Evolutionary conservation across 2,888 invertebrate genomes (phyloP).

Genomic region (Rhagophthalmus giganteus): DNA sequence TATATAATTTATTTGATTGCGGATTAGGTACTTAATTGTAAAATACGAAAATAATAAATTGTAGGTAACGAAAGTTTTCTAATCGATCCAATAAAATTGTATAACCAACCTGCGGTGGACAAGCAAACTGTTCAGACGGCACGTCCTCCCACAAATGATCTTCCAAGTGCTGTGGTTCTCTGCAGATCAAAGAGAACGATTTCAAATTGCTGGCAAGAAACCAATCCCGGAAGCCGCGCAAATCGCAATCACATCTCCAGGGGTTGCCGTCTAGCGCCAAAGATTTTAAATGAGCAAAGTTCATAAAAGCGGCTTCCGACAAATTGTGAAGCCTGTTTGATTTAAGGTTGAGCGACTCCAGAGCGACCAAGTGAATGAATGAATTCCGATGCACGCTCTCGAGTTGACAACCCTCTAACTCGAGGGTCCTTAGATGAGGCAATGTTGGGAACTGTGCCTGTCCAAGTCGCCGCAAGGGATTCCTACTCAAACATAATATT

Average conservation of each 20-base stretch:
- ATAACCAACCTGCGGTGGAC: slow-evolving; percentile 72
- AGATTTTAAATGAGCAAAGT: slow-evolving; percentile 77
- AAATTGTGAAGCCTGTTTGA: slow-evolving; percentile 76
- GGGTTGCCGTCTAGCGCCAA: slow-evolving; percentile 82
- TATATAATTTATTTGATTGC: too few relatives aligned
- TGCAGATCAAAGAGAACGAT: slow-evolving; percentile 73
- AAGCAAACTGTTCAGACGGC: slow-evolving; percentile 76
- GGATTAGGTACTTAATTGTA: too few relatives aligned
- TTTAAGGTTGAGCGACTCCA: slow-evolving; percentile 78
- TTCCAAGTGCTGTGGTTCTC: slow-evolving; percentile 69
- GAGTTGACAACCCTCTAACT: slow-evolving; percentile 79
- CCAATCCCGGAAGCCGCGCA: slow-evolving; percentile 84
- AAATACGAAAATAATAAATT: too few relatives aligned
- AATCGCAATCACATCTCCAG: slow-evolving; percentile 87
- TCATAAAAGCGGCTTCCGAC: slow-evolving; percentile 68
- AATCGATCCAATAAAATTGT: too few relatives aligned
- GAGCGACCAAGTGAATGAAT: slow-evolving; percentile 71
- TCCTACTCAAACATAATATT: slow-evolving; percentile 77
- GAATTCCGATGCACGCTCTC: slow-evolving; percentile 75
- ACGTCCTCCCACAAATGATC: slow-evolving; percentile 79
- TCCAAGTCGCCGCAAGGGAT: slow-evolving; percentile 73
- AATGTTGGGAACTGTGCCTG: slow-evolving; percentile 81
- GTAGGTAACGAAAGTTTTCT: too few relatives aligned
- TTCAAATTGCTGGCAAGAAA: slow-evolving; percentile 74
- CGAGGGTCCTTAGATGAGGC: slow-evolving; percentile 77